phyloP scores from a whole-genome alignment of 2,888 invertebrate genomes.

The Caenorhabditis panamensis region DNA sequence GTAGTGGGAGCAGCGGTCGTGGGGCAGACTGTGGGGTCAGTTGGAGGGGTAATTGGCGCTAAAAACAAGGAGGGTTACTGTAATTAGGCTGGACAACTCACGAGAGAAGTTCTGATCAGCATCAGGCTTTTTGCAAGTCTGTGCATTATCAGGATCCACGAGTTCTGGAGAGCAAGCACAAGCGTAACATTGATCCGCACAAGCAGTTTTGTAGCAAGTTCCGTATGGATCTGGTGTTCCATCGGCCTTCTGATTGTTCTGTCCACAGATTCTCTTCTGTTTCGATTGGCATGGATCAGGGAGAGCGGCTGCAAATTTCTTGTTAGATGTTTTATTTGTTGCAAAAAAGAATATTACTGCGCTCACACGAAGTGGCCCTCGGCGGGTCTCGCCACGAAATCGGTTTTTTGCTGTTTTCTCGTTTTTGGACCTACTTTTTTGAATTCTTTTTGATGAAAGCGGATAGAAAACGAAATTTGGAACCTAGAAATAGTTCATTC shows the following conservation, averaged over 20 bases:
- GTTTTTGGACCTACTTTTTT: no score
- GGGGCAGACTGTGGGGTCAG: conserved; percentile 10
- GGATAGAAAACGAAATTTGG: no score
- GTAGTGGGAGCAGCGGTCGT: conserved; percentile 22
- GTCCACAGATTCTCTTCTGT: conserved; percentile 31
- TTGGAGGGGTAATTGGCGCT: conserved; percentile 6
- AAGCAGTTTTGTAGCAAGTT: conserved; percentile 28
- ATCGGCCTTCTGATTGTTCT: neutral
- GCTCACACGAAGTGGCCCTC: no score
- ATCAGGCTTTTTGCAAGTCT: conserved; percentile 6
- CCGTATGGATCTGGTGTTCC: neutral
- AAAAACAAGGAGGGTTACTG: no score
- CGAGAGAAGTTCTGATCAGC: no score
- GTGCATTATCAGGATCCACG: neutral
- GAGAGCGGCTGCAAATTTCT: neutral
- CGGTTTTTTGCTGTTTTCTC: no score
- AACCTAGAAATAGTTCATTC: no score
- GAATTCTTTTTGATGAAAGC: no score
- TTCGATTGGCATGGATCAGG: conserved; percentile 28
- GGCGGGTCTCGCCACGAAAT: no score
- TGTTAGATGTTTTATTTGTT: no score
- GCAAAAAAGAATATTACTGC: no score
- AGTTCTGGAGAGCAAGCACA: conserved; percentile 17
- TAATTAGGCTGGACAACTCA: neutral
- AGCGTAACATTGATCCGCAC: conserved; percentile 42